Base-by-base conservation (phyloP, 1,140 invertebrate species). In the Halesus radiatus region DNA sequence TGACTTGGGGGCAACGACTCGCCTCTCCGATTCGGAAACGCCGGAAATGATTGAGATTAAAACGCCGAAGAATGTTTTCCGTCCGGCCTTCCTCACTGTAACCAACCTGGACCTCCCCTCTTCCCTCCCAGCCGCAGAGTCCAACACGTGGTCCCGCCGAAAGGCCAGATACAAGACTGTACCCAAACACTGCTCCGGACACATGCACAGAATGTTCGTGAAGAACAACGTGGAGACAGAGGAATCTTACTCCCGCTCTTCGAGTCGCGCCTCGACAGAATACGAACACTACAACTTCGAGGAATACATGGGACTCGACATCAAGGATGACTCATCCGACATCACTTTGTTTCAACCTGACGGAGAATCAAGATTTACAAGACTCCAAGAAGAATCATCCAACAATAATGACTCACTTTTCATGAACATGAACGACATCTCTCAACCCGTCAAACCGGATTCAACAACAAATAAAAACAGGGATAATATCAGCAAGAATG, bases 171-270 rank as follows among this genome's bases (percentile, higher is more conserved):
- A 79, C 54, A 83, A 83, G 45, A 79, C 74, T 3, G 76, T 83
- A 6, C 82, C 82, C 15, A 83, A 81, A 54, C 72, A 79, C 52
- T 81, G 82, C 62, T 83, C 82, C 3, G 50, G 32, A 4, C 75
- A 83, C 29, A 16, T 83, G 76, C 82, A 83, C 54, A 76, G 82
- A 60, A 83, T 83, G 82, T 83, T 83, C 62, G 80, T 83, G 3
- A 83, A 81, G 58, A 81, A 78, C 45, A 52, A 60, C 26, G 37
- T n/a, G 8, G 75, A 80, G 22, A 4, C 7, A 13, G 29, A 64
- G 5, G 53, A 73, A n/a, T 37, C 62, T 15, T n/a, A 22, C 37
- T 76, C 60, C 29, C 54, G 80, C 26, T 58, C 79, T 0, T 81
- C 82, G 5, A 83, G 82, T 52, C 23, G 80, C 16, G 73, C 79